A percentile compares a stretch with the other conserved stretches of the same genome.
Evolutionary conservation across 23 tunicate genomes (phyloP).

Genomic region (Aplidium turbinatum): DNA sequence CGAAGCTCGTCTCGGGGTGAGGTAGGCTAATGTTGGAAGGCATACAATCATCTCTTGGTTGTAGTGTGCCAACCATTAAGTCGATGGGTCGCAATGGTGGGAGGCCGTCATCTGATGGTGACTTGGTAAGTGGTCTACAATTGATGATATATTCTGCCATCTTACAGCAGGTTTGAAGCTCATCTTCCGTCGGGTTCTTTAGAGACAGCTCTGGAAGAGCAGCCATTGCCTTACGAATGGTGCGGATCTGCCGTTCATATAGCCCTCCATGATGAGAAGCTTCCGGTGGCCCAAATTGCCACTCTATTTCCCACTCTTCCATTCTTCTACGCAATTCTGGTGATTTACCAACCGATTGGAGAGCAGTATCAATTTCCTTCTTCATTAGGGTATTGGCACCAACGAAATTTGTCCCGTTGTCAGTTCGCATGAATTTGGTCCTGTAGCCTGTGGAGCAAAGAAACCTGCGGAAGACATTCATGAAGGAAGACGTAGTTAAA

Average conservation of each 20-base stretch:
- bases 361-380: slow-evolving; percentile 1
- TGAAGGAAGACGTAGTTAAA: neutral
- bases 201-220: neutral
- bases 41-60: slow-evolving; percentile 4
- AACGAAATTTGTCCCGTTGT: neutral
- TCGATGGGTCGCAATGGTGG: slow-evolving; percentile 8
- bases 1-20: neutral
- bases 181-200: neutral
- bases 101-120: slow-evolving; percentile 4
- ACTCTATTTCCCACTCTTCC: neutral
- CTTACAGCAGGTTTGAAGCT: neutral
- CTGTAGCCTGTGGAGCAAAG: neutral
- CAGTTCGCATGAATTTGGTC: neutral
- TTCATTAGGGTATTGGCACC: slow-evolving; percentile 4
- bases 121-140: neutral
- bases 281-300: slow-evolving; percentile 12
- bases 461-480: neutral
- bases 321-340: neutral
- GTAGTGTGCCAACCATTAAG: neutral
- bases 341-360: neutral
- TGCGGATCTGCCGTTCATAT: slow-evolving; percentile 1
- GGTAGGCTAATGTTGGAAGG: neutral
- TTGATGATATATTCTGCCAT: slow-evolving; percentile 9
- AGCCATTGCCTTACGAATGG: neutral
- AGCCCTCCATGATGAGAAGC: slow-evolving; percentile 1